Conservation (phyloP, 2,113 vertebrate genomes). For the Hemichromis elongatus region DNA sequence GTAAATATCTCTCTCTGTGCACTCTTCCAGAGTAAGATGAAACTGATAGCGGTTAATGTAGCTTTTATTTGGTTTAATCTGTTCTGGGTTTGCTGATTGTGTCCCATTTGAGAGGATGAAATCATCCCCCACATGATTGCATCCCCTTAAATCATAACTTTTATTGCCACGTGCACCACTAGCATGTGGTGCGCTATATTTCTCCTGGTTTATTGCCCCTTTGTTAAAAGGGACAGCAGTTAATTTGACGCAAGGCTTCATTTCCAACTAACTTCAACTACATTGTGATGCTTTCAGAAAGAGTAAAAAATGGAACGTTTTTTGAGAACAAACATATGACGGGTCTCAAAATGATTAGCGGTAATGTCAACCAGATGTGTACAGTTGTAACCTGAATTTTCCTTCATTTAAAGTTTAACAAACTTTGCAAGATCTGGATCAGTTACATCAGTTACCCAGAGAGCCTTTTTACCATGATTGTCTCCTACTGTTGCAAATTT, state of each 20-base stretch:
- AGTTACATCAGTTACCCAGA: background rate
- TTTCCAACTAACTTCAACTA: background rate
- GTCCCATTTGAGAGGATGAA: background rate
- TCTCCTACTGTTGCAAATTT: background rate
- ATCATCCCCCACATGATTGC: background rate
- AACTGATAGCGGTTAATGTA: background rate
- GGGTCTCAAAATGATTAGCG: background rate
- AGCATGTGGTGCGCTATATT: background rate
- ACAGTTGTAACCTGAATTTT: background rate
- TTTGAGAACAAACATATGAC: slow-evolving; percentile 16
- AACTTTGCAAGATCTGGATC: background rate
- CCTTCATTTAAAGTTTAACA: background rate
- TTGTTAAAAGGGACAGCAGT: background rate
- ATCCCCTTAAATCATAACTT: background rate
- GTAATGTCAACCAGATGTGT: slow-evolving; percentile 31
- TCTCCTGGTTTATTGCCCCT: background rate
- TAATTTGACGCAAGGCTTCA: background rate
- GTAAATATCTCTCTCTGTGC: background rate
- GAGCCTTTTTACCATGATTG: background rate
- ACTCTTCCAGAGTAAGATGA: background rate
- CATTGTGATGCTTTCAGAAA: background rate
- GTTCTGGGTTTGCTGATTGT: background rate
- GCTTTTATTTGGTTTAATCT: background rate
- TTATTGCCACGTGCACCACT: background rate
- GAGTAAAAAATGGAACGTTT: background rate